Evolutionary conservation across 2,113 vertebrate genomes (phyloP).

Genomic region (Onychostoma macrolepis): DNA sequence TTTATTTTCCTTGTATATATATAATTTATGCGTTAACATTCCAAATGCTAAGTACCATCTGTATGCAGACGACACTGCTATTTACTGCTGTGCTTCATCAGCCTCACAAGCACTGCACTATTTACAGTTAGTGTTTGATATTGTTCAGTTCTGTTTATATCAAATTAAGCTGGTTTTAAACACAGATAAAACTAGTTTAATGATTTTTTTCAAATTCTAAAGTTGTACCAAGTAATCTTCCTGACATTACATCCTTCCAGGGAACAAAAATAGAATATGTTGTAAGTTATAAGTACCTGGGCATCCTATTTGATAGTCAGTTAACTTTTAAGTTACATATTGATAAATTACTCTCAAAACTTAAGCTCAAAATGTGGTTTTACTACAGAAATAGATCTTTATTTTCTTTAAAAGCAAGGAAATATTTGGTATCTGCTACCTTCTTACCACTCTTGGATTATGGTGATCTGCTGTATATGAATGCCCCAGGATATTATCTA

Average conservation of each 20-base stretch:
- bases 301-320: neutral
- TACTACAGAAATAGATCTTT: neutral
- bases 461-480: neutral
- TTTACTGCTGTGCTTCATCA: too few relatives aligned
- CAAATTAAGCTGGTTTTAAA: neutral
- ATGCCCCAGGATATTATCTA: neutral
- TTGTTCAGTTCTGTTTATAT: neutral
- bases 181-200: neutral
- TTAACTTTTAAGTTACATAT: neutral
- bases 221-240: neutral
- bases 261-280: neutral
- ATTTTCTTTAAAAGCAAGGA: neutral
- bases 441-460: neutral
- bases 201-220: neutral
- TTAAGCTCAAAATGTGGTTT: neutral
- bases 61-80: too few relatives aligned
- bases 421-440: neutral
- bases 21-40: neutral
- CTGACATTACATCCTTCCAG: neutral
- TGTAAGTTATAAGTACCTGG: neutral
- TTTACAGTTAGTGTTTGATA: neutral
- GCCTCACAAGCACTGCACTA: neutral
- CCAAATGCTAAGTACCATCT: neutral
- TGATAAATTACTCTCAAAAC: neutral
- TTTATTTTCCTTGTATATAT: neutral